phyloP scores from a whole-genome alignment of 2,888 invertebrate species.

The Nematopogon swammerdamellus region DNA sequence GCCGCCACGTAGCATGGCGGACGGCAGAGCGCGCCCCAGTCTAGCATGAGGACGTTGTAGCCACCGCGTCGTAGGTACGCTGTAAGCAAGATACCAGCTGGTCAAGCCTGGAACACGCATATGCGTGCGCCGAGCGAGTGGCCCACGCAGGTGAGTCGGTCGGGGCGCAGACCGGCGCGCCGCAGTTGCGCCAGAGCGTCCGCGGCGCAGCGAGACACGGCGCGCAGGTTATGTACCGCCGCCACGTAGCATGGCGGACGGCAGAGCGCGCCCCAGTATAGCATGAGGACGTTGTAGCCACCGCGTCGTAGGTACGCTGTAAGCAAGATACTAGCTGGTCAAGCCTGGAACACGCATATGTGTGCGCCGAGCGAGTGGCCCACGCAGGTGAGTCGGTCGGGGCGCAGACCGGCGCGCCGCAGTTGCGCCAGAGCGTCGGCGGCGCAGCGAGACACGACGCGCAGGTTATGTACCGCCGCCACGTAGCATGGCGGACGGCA shows the following conservation, averaged over 20 bases:
- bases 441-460: slow-evolving; percentile 67
- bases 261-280: slow-evolving; percentile 73
- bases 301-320: slow-evolving; percentile 72
- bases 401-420: too few species aligned
- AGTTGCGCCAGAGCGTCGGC: too few species aligned
- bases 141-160: too few species aligned
- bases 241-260: slow-evolving; percentile 72
- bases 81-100: slow-evolving; percentile 22
- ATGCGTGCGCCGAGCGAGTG: too few species aligned
- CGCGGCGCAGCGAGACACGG: slow-evolving; percentile 69
- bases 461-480: slow-evolving; percentile 72
- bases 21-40: slow-evolving; percentile 70
- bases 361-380: slow-evolving; percentile 75
- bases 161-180: too few species aligned
- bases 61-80: slow-evolving; percentile 71
- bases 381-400: too few species aligned
- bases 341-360: too few species aligned
- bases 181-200: too few species aligned
- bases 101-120: too few species aligned
- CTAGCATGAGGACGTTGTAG: slow-evolving; percentile 73
- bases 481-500: slow-evolving; percentile 69
- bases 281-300: slow-evolving; percentile 71
- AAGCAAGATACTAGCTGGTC: too few species aligned
- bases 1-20: slow-evolving; percentile 74
- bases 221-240: slow-evolving; percentile 70